These are phyloP conservation scores for Porites australiensis DNA, from an alignment of 64 coral and sea anemone genomes.

Conservation along the genomic window DNA sequence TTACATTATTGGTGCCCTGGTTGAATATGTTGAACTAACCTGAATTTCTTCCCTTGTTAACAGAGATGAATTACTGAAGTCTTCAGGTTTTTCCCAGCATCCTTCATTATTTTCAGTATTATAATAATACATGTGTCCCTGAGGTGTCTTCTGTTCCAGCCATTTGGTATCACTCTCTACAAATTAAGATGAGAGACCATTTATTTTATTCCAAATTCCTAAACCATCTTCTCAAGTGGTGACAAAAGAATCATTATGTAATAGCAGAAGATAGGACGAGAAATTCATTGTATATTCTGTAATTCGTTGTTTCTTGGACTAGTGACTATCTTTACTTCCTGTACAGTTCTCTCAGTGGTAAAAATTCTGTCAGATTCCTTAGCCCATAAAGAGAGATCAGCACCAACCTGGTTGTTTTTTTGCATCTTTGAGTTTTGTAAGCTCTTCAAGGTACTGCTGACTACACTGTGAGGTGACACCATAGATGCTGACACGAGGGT, in stretches of 20 bases:
- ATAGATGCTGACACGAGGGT: conserved; percentile 75
- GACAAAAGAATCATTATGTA: too few relatives aligned
- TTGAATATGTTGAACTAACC: conserved; percentile 13
- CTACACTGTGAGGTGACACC: conserved; percentile 90
- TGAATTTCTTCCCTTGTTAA: conserved; percentile 95
- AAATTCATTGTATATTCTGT: too few relatives aligned
- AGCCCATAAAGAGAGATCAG: background rate
- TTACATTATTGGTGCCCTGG: too few relatives aligned
- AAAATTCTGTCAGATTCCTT: too few relatives aligned
- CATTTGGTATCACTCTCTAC: conserved; percentile 66
- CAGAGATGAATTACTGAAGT: conserved; percentile 74
- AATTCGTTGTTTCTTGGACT: too few relatives aligned
- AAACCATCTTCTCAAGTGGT: too few relatives aligned
- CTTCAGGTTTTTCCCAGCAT: conserved; percentile 82
- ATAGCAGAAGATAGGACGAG: too few relatives aligned
- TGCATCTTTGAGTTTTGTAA: conserved; percentile 72
- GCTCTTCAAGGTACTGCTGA: conserved; percentile 70
- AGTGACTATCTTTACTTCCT: too few relatives aligned
- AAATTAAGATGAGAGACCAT: background rate
- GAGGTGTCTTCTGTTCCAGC: conserved; percentile 87
- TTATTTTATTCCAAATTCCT: background rate
- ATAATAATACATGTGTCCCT: conserved; percentile 82
- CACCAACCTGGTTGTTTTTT: conserved; percentile 83
- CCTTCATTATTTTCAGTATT: conserved; percentile 70
- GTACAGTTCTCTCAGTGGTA: too few relatives aligned